A percentile compares a stretch with the other conserved stretches of the same genome.
phyloP scores from a whole-genome alignment of 2,888 invertebrate genomes.

The Hemicrepidius hirtus region DNA sequence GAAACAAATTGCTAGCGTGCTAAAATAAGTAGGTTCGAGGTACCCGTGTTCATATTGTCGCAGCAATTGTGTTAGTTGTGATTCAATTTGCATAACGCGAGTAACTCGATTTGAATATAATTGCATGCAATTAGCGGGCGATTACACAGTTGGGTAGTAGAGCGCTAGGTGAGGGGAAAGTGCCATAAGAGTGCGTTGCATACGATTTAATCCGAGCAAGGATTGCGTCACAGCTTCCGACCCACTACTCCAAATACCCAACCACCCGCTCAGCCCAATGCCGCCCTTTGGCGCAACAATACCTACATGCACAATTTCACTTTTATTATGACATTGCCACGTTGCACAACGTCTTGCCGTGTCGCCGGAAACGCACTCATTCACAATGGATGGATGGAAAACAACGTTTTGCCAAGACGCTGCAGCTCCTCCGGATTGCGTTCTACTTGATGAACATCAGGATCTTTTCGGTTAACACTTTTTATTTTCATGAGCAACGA shows the following conservation, averaged over 20 bases:
- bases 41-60: conserved; percentile 50
- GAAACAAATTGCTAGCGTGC: conserved; percentile 12
- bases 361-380: conserved; percentile 48
- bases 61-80: conserved; percentile 55
- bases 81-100: conserved; percentile 68
- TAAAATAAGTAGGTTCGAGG: conserved; percentile 45
- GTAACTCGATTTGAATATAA: conserved; percentile 69
- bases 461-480: conserved; percentile 31
- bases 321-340: conserved; percentile 64
- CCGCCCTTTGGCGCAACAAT: conserved; percentile 62
- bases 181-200: conserved; percentile 66
- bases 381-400: conserved; percentile 45
- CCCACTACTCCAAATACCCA: conserved; percentile 69
- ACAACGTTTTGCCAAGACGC: conserved; percentile 41
- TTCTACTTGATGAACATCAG: conserved; percentile 42
- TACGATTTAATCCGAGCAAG: conserved; percentile 62
- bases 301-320: conserved; percentile 66
- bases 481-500: conserved; percentile 10
- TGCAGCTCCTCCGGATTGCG: conserved; percentile 18
- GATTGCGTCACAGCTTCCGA: conserved; percentile 67
- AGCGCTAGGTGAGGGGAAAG: conserved; percentile 67
- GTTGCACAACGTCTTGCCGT: conserved; percentile 45
- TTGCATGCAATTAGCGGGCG: conserved; percentile 70
- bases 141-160: conserved; percentile 71
- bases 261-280: conserved; percentile 64